Evolutionary conservation across 2,888 invertebrate species (phyloP).

Genomic region (Aromia moschata): DNA sequence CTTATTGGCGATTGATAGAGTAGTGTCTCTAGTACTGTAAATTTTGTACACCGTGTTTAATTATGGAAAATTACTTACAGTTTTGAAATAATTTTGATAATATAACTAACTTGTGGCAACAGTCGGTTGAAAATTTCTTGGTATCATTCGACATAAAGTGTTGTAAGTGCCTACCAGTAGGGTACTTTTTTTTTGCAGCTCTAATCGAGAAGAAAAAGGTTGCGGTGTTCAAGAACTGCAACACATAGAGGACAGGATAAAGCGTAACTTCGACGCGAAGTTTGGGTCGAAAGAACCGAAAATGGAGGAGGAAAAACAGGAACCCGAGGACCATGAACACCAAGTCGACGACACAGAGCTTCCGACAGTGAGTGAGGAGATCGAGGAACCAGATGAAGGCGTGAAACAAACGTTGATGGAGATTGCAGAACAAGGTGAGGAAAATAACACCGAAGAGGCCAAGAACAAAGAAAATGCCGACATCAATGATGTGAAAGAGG

Average conservation of each 20-base stretch:
- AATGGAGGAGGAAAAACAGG: conserved; percentile 20
- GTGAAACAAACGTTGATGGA: background rate
- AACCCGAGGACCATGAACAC: background rate
- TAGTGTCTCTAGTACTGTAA: background rate
- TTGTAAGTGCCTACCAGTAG: no score
- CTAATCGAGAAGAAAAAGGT: conserved; percentile 71
- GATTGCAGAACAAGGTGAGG: background rate
- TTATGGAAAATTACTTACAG: background rate
- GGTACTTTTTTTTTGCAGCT: conserved; percentile 63
- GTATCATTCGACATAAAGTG: background rate
- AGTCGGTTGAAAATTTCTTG: background rate
- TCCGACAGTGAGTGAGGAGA: conserved; percentile 9
- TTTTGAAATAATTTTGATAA: background rate
- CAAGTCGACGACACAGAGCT: conserved; percentile 9
- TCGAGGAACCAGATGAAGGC: background rate
- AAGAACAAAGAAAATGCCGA: background rate
- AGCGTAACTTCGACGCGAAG: conserved; percentile 56
- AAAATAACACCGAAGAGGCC: background rate
- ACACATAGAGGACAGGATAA: conserved; percentile 69
- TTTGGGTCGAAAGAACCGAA: conserved; percentile 30
- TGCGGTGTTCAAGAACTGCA: conserved; percentile 72
- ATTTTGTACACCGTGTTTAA: background rate
- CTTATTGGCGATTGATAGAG: background rate
- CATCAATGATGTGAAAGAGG: background rate
- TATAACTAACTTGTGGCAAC: background rate